phyloP scores from a whole-genome alignment of 2,113 vertebrate genomes.

The Vimba vimba region DNA sequence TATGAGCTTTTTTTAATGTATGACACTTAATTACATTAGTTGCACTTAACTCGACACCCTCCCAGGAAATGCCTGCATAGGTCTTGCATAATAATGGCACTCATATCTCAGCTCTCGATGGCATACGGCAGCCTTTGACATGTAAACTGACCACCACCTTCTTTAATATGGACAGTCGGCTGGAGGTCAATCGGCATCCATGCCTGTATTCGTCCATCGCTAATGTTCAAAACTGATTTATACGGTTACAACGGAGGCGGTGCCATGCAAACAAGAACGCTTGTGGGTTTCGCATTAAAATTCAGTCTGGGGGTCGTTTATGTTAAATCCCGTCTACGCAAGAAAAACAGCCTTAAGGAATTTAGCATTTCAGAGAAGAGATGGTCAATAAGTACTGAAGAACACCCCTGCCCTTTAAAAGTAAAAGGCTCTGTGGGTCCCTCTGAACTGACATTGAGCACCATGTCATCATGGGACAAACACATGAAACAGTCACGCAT shows the following conservation, averaged over 20 bases:
- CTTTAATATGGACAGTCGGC: slow-evolving; percentile 36
- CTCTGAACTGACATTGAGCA: slow-evolving; percentile 56
- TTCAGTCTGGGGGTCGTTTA: slow-evolving; percentile 46
- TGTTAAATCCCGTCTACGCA: slow-evolving; percentile 59
- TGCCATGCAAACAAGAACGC: slow-evolving; percentile 42
- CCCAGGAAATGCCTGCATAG: slow-evolving; percentile 48
- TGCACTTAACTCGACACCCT: slow-evolving; percentile 46
- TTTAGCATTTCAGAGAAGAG: slow-evolving; percentile 57
- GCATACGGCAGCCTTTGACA: slow-evolving; percentile 28
- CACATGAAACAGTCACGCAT: slow-evolving; percentile 45
- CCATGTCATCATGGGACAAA: slow-evolving; percentile 44
- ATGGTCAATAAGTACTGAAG: slow-evolving; percentile 50
- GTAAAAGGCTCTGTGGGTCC: slow-evolving; percentile 58
- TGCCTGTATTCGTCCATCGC: not conserved
- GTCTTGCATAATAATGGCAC: slow-evolving; percentile 41
- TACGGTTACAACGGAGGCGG: slow-evolving; percentile 44
- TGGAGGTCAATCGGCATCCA: slow-evolving; percentile 10
- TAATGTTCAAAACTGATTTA: slow-evolving; percentile 44
- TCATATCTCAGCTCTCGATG: slow-evolving; percentile 3
- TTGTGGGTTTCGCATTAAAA: slow-evolving; percentile 27
- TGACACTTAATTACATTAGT: slow-evolving; percentile 51
- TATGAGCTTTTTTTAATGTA: slow-evolving; percentile 44
- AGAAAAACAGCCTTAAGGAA: slow-evolving; percentile 52
- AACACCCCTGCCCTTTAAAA: slow-evolving; percentile 55
- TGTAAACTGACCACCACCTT: slow-evolving; percentile 28